Base-by-base conservation (phyloP, 2,888 invertebrate species). In the Timema cristinae region DNA sequence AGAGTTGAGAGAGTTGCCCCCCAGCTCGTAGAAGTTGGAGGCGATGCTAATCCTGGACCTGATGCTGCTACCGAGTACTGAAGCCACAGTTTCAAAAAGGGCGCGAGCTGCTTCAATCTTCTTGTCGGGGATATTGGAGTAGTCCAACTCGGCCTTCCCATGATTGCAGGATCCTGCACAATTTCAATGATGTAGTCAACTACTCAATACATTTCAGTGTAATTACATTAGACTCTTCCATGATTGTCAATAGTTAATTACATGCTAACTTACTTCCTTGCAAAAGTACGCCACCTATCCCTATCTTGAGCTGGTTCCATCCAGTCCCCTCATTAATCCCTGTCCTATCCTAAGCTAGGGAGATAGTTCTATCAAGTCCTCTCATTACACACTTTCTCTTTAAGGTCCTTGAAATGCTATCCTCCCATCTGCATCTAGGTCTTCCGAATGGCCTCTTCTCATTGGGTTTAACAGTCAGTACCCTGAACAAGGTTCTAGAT, bases 1-100 rank as follows among this genome's bases (percentile, higher is more conserved):
- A 0, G 94, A 93, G 80, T 95, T 95, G 32, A 95, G 84, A 0
- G 94, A 94, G 79, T 94, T 94, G 11, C 95, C 95, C 2, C 95
- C 95, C 59, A 95, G 84, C 77, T 92, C 90, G 79, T 91, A 95
- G 81, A 94, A 95, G 77, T 93, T 93, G 0, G 90, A 88, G 16
- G 87, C 83, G 0, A 88, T 79, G 0, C 87, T 86, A 8, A 94
- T 82, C 0, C 86, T 85, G 0, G 87, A 85, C 7, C 92, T 84
- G 0, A 86, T 84, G 0, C 91, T 86, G n/a, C 76, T 75, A 6
- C 80, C 80, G 48, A 82, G 86, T 0, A 93, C 90, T 4, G 87
- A 86, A 0, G 90, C 90, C 0, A 94, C 88, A 0, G 91, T 92
- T 78, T 90, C 88, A 77, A 94, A 91, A 0, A 95, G 84, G 16